phyloP scores from a whole-genome alignment of 2,888 invertebrate species.

The Linyphia triangularis region DNA sequence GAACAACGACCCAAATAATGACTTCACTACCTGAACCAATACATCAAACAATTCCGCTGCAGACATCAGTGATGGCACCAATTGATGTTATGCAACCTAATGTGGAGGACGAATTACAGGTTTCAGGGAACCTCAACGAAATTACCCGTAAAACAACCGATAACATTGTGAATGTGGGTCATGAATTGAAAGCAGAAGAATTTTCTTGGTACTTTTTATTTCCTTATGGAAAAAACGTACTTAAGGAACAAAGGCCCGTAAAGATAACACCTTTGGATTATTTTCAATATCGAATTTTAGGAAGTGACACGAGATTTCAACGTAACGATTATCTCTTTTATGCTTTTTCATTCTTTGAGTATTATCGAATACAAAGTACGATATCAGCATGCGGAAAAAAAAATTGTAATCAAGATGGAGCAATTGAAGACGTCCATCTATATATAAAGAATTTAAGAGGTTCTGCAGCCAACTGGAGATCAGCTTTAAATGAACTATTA shows the following conservation, averaged over 20 bases:
- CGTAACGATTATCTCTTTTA: constrained; percentile 54
- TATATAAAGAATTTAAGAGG: constrained; percentile 44
- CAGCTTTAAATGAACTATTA: constrained; percentile 49
- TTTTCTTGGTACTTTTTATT: constrained; percentile 49
- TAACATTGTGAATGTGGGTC: constrained; percentile 50
- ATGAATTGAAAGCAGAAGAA: constrained; percentile 43
- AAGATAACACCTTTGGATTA: constrained; percentile 59
- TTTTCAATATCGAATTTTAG: constrained; percentile 60
- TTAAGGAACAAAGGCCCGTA: constrained; percentile 29
- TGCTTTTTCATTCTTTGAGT: constrained; percentile 36
- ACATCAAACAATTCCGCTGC: neutral
- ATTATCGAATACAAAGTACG: neutral
- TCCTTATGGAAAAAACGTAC: constrained; percentile 51
- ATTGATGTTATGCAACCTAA: neutral
- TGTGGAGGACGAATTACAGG: neutral
- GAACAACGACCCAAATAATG: too few relatives aligned
- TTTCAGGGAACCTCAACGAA: neutral
- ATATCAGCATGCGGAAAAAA: too few relatives aligned
- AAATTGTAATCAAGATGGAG: neutral
- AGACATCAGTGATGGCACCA: neutral
- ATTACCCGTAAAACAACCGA: neutral
- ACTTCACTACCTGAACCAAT: neutral
- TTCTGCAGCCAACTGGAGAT: constrained; percentile 50
- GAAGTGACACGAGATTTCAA: constrained; percentile 61
- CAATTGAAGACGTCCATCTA: constrained; percentile 21